These are phyloP conservation scores for Euglossa dilemma DNA, from an alignment of 1,140 invertebrate genomes.

Conservation along the genomic window DNA sequence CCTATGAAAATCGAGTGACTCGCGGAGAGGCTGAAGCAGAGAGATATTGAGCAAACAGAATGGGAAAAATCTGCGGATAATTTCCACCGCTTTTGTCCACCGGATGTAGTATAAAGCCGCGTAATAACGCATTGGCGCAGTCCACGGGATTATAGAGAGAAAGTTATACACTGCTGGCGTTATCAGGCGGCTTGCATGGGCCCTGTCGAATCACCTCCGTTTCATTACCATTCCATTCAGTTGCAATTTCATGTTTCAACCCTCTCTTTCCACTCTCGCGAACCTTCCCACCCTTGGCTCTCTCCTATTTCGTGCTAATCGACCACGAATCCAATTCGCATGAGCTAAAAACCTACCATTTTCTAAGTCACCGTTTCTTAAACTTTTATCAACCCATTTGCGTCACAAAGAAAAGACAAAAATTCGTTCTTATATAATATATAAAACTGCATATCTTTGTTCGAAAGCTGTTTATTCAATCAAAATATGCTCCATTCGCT, in stretches of 20 bases:
- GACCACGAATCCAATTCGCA: constrained; percentile 55
- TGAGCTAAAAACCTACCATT: no score
- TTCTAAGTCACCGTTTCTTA: no score
- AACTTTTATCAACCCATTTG: no score
- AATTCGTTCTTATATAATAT: no score
- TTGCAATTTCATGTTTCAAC: constrained; percentile 67
- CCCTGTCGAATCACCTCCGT: constrained; percentile 61
- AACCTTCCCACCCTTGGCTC: neutral
- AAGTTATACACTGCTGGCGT: constrained; percentile 25
- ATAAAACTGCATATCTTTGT: no score
- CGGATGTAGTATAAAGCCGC: neutral
- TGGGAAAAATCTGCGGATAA: neutral
- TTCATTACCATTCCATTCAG: constrained; percentile 68
- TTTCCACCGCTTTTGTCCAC: constrained; percentile 9
- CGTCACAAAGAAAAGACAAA: no score
- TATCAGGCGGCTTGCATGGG: constrained; percentile 47
- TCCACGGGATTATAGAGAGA: constrained; percentile 23
- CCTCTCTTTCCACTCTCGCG: neutral
- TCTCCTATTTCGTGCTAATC: neutral
- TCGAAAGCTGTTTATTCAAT: no score
- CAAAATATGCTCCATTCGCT: no score
- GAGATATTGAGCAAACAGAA: neutral
- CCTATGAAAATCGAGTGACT: no score
- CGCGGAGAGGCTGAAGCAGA: neutral
- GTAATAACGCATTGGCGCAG: constrained; percentile 1